Percentiles rank a stretch among this genome's conserved stretches.
Conservation (phyloP, 2,113 vertebrate species). For the Cottus gobio region DNA sequence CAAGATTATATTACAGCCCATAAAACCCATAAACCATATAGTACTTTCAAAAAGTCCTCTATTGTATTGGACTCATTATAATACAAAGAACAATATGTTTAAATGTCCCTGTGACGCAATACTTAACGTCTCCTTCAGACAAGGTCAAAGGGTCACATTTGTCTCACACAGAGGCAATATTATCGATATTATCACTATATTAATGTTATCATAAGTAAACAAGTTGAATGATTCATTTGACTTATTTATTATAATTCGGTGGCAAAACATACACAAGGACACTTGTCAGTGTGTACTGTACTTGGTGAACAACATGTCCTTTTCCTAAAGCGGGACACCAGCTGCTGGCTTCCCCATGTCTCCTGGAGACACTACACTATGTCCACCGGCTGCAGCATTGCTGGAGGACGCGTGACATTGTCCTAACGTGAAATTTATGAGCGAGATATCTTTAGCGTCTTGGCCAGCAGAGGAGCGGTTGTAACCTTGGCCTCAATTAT, state of each 20-base stretch:
- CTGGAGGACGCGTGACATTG: slow-evolving; percentile 60
- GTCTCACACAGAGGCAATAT: neutral
- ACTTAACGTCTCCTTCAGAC: slow-evolving; percentile 20
- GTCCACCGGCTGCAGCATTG: slow-evolving; percentile 25
- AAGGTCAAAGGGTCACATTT: slow-evolving; percentile 29
- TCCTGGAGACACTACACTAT: slow-evolving; percentile 53
- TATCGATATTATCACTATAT: too few species aligned
- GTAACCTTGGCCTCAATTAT: slow-evolving; percentile 13
- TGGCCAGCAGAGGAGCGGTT: slow-evolving; percentile 2
- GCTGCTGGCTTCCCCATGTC: slow-evolving; percentile 53
- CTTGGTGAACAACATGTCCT: slow-evolving; percentile 46
- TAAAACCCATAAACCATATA: neutral
- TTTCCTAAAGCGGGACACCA: slow-evolving; percentile 56
- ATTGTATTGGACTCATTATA: neutral
- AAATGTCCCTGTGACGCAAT: neutral
- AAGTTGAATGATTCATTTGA: neutral
- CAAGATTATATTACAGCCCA: neutral
- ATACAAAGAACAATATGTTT: neutral
- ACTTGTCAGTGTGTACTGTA: neutral
- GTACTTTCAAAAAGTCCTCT: neutral
- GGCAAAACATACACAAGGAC: neutral
- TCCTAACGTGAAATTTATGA: slow-evolving; percentile 60
- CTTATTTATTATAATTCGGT: neutral
- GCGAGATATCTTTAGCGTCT: slow-evolving; percentile 63
- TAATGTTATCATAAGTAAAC: too few species aligned